Evolutionary conservation across 2,888 invertebrate species (phyloP).

Genomic region (Rotaria socialis): DNA sequence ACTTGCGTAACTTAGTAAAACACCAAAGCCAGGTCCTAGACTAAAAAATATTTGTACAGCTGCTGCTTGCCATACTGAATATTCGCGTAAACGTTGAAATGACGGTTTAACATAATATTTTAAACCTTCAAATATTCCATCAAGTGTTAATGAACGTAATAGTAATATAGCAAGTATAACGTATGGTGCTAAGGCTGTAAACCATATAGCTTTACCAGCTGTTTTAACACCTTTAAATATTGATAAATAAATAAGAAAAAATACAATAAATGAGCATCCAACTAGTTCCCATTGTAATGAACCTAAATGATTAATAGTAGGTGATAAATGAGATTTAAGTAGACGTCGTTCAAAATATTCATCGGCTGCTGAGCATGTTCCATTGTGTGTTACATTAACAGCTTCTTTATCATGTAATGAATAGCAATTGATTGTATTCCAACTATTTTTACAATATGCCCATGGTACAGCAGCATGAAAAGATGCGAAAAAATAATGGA

Average conservation of each 20-base stretch:
- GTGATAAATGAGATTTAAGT: slow-evolving; percentile 53
- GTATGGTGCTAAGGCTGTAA: slow-evolving; percentile 87
- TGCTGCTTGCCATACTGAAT: slow-evolving; percentile 63
- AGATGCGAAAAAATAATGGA: slow-evolving; percentile 51
- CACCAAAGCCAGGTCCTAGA: slow-evolving; percentile 86
- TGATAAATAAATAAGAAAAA: slow-evolving; percentile 58
- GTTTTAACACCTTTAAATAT: slow-evolving; percentile 60
- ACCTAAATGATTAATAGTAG: slow-evolving; percentile 54
- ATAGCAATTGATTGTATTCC: slow-evolving; percentile 58
- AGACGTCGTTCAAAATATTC: slow-evolving; percentile 53
- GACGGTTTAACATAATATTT: slow-evolving; percentile 77
- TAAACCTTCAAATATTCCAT: slow-evolving; percentile 79
- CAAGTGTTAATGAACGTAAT: slow-evolving; percentile 75
- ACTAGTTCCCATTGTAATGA: slow-evolving; percentile 56
- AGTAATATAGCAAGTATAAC: slow-evolving; percentile 79
- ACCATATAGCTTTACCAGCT: slow-evolving; percentile 75
- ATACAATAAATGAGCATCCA: slow-evolving; percentile 55
- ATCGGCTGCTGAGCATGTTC: slow-evolving; percentile 44
- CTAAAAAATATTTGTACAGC: slow-evolving; percentile 91
- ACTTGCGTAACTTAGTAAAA: slow-evolving; percentile 78
- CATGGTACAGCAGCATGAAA: slow-evolving; percentile 58
- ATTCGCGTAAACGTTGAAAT: slow-evolving; percentile 68
- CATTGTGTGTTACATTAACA: slow-evolving; percentile 13
- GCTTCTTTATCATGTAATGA: not conserved
- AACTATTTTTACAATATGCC: slow-evolving; percentile 57